Base-by-base conservation (phyloP, 2,797 vertebrate species). In the Emys orbicularis region DNA sequence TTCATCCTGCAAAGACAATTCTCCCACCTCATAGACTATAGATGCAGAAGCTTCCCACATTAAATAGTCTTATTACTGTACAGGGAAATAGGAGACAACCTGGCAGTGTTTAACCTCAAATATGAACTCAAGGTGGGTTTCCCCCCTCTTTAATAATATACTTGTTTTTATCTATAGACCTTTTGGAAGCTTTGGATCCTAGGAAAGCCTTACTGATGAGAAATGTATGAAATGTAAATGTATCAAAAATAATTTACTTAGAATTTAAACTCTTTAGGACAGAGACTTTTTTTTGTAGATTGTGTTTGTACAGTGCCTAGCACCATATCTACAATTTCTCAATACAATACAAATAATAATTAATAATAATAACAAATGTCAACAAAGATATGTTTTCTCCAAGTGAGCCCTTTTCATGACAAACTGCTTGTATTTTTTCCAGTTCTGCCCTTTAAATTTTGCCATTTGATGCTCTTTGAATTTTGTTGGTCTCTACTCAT, bases 391-490 rank as follows among this genome's bases (percentile, higher is more conserved):
- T 72, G 8, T 65, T 72, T 15, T 18, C 57, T 88, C 16, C 3
- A 2, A 79, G 9, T 84, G n/a, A 65, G 15, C 18, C 53, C 53
- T 49, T 61, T 82, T 21, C 74, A 81, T 53, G 65, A 49, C 53
- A 79, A 53, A 80, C 37, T 76, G 19, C 1, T 81, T 37, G 11
- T 23, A n/a, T 85, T 93, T 52, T 65, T 92, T 92, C n/a, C 34
- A 89, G 47, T n/a, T 91, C 52, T 77, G 34, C 56, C 53, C 92
- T 37, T 89, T 88, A 93, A 86, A 83, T 86, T 37, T 59, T 84
- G 84, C 25, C 21, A 87, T 81, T 95, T 1, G 2, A 34, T 93
- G 25, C 41, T 86, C 37, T 54, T 54, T 7, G 47, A 95, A 92
- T 8, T 0, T 0, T 4, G 10, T 81, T 90, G 37, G 84, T 34